Percentiles rank a stretch among this genome's conserved stretches.
These are phyloP conservation scores for Leucopternis melanops DNA, from an alignment of 2,113 vertebrate genomes.

Conservation along the genomic window DNA sequence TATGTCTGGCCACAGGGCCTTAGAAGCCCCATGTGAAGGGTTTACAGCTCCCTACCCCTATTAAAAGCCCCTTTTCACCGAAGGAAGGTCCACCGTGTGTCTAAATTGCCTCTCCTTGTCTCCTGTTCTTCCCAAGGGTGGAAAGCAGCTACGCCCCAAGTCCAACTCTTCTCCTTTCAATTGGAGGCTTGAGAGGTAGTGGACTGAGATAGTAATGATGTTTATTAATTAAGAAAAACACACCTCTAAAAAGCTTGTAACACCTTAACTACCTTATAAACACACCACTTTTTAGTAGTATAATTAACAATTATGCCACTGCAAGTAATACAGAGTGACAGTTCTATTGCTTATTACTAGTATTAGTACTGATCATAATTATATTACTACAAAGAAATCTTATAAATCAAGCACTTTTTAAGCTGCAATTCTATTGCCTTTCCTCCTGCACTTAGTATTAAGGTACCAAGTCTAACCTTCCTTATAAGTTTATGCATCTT, in stretches of 20 bases:
- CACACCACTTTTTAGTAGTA: not conserved
- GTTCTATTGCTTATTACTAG: not conserved
- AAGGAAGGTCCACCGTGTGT: not conserved
- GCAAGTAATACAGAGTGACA: not conserved
- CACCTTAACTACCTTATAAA: not conserved
- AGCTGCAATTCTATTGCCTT: not conserved
- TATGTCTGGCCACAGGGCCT: not conserved
- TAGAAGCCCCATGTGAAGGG: not conserved
- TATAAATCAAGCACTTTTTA: not conserved
- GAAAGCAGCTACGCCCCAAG: not conserved
- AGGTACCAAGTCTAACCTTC: not conserved
- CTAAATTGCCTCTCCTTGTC: not conserved
- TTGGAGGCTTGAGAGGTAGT: not conserved
- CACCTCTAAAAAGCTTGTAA: not conserved
- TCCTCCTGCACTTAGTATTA: not conserved
- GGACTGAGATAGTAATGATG: not conserved
- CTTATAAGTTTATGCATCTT: not conserved
- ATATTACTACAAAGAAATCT: not conserved
- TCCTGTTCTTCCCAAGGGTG: not conserved
- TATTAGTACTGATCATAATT: not conserved
- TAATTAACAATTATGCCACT: not conserved
- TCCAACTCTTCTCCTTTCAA: not conserved
- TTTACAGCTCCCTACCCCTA: not conserved
- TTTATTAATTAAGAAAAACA: not conserved
- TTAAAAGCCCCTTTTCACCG: not conserved